Conservation (phyloP, 2,888 invertebrate genomes). For the Eristalinus aeneus region DNA sequence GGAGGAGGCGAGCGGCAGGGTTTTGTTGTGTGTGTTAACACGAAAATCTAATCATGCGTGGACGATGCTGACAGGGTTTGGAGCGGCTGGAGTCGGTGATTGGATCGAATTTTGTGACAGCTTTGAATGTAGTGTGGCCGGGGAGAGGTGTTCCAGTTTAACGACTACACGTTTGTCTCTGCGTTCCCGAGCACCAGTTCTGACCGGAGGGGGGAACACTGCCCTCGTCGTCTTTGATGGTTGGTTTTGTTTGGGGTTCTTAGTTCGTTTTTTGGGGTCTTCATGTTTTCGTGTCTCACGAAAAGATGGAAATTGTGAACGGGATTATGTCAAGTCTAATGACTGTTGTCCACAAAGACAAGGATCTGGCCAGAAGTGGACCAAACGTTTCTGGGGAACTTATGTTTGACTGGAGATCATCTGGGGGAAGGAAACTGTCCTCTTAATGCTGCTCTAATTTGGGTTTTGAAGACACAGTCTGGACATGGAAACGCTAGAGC, state of each 20-base stretch:
- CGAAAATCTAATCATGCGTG: not conserved
- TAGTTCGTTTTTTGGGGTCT: too few species aligned
- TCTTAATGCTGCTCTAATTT: too few species aligned
- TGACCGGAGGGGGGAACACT: not conserved
- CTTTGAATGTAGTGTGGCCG: not conserved
- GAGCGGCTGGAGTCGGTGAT: not conserved
- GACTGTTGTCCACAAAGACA: too few species aligned
- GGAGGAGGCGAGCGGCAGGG: not conserved
- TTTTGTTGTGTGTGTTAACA: not conserved
- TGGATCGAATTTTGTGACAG: not conserved
- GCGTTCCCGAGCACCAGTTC: not conserved
- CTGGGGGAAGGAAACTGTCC: too few species aligned
- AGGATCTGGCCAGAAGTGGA: too few species aligned
- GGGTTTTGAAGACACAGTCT: too few species aligned
- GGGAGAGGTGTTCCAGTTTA: not conserved
- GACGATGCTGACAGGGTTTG: not conserved
- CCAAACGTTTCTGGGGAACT: too few species aligned
- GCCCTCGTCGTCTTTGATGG: too few species aligned
- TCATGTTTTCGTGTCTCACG: not conserved
- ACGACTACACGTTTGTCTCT: not conserved
- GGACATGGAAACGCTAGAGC: too few species aligned
- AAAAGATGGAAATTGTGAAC: too few species aligned
- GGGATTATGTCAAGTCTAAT: too few species aligned
- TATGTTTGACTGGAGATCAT: too few species aligned
- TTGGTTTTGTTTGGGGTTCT: not conserved